Base-by-base conservation (phyloP, 2,797 vertebrate genomes). In the Dromococcyx pavoninus region DNA sequence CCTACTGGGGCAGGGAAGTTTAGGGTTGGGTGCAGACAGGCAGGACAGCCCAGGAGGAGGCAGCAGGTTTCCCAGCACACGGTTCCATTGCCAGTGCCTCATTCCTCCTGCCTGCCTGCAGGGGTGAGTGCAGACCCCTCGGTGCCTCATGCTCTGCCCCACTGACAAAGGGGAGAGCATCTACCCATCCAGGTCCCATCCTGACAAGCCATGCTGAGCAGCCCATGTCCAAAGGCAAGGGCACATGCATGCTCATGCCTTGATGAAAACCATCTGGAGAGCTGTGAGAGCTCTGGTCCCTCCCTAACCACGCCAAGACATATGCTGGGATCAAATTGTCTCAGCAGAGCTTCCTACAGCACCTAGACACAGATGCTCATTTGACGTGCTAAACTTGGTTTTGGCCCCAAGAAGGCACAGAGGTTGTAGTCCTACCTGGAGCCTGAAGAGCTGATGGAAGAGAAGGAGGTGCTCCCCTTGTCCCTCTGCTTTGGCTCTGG, bases 101-200 rank as follows among this genome's bases (percentile, higher is more conserved):
- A 56, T 69, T 70, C 1, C 1, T 58, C 41, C n/a, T 30, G 53
- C 44, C 39, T 35, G 7, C 30, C 51, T 33, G n/a, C 43, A 35
- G 48, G 46, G 17, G 19, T 0, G 54, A 54, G 17, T 1, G 2
- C 69, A 51, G 57, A 67, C 13, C 43, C 56, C n/a, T 35, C 44
- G 28, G 32, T 1, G 1, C 11, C 46, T 39, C 16, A 65, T 0
- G 0, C 21, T 39, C 14, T 62, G 30, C 17, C 43, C 25, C 16
- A 7, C 12, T 16, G n/a, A 19, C 27, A 64, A 41, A 14, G 39
- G 14, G 39, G 39, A 41, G 39, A 41, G 13, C 24, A 43, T 9
- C 32, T 57, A 27, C 19, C 17, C 14, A 28, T 9, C 5, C 0
- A 2, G 2, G 1, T 18, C 16, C 8, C 30, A 6, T 27, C n/a